Conservation (phyloP, 2,888 invertebrate genomes). For the Lamellibrachia satsuma region DNA sequence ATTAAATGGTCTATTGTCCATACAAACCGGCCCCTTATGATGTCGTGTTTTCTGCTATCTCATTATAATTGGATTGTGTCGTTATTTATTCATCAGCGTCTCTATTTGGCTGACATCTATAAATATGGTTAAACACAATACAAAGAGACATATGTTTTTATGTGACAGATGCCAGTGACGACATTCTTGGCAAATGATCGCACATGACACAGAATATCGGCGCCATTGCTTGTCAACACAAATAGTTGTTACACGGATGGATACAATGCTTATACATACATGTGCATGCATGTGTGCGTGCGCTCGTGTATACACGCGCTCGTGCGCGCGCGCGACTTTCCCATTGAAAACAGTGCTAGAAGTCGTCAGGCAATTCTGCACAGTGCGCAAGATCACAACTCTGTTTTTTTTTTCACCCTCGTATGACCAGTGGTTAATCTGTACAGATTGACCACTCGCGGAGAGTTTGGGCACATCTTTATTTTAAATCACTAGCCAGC, state of each 20-base stretch:
- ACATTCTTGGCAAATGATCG: background rate
- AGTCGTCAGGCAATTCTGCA: too few species aligned
- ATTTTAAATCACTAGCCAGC: too few species aligned
- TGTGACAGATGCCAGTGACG: background rate
- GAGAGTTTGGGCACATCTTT: too few species aligned
- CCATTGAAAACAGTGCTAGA: too few species aligned
- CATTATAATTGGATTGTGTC: background rate
- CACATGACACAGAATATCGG: background rate
- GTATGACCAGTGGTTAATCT: too few species aligned
- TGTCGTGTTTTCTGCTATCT: background rate
- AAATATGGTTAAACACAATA: background rate
- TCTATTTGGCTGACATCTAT: background rate
- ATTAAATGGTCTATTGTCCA: background rate
- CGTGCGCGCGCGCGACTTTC: too few species aligned
- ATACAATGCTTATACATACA: background rate
- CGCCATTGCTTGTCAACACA: background rate
- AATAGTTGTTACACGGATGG: background rate
- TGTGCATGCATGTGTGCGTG: background rate
- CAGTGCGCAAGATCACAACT: too few species aligned
- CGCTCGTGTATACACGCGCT: background rate
- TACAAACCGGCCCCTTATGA: background rate
- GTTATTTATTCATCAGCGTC: slow-evolving; percentile 17
- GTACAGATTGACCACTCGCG: too few species aligned
- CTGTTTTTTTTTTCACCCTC: too few species aligned
- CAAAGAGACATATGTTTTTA: background rate